Base-by-base conservation (phyloP, 2,113 vertebrate species). In the Stigmatopora argus region DNA sequence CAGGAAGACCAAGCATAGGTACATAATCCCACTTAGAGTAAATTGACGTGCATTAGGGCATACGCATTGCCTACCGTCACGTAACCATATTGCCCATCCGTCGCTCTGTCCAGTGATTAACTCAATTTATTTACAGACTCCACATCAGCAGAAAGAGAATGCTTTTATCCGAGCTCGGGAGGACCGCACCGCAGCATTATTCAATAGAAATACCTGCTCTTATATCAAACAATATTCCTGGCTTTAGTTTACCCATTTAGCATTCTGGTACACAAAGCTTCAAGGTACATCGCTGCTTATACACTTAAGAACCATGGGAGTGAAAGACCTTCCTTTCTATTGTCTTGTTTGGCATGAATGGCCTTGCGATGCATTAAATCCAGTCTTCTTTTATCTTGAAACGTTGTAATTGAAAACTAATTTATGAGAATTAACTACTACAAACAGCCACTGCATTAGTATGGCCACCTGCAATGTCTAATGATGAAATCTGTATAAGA, bases 41-140 rank as follows among this genome's bases (percentile, higher is more conserved):
- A 3, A 60, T 12, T 44, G 53, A 26, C 60, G 57, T 75, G 70
- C 74, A 81, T 85, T 79, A 80, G 70, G 48, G 65, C 41, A 17
- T 62, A 63, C 66, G 53, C 49, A 46, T 66, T 66, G 52, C 71
- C 71, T 69, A 69, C 64, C 38, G 47, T 45, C 19, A 26, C 19
- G 75, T 65, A 79, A 61, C 67, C 58, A 8, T 74, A 74, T 69
- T 83, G 73, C 62, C 55, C 70, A 78, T 74, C 80, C 82, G 80
- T 83, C 82, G 65, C 62, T 74, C 80, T 86, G 86, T 88, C 89
- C 63, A 23, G 69, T 72, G 83, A 87, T 89, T 85, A 87, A 47
- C 73, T 66, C 83, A 74, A 81, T 84, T 62, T 55, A 76, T 84
- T 78, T 83, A 23, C 69, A 65, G 62, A 55, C 69, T 59, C 72